Evolutionary conservation across 2,797 vertebrate species (phyloP).

Genomic region (Myripristis murdjan): DNA sequence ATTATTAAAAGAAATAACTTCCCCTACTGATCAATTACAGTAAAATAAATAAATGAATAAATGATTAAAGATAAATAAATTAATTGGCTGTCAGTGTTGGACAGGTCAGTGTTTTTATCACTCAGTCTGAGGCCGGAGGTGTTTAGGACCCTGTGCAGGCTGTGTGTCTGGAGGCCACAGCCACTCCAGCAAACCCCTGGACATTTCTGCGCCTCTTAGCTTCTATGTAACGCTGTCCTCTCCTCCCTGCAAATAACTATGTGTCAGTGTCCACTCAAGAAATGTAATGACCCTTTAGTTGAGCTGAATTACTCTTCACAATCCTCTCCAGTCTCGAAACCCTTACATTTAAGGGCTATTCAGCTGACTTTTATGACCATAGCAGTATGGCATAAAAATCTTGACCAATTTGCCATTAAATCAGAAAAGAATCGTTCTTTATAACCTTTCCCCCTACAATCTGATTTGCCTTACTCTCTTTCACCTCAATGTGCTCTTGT

Average conservation of each 20-base stretch:
- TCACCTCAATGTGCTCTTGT: constrained; percentile 12
- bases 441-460: neutral
- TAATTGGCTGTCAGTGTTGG: no score
- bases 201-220: neutral
- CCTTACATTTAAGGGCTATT: constrained; percentile 22
- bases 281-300: constrained; percentile 49
- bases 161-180: no score
- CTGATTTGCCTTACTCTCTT: constrained; percentile 12
- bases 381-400: constrained; percentile 1
- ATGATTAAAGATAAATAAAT: no score
- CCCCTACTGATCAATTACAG: no score
- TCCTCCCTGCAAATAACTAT: constrained; percentile 25
- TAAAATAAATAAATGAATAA: no score
- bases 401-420: neutral
- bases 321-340: constrained; percentile 21
- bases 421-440: neutral
- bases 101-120: no score
- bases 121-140: no score
- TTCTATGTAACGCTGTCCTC: constrained; percentile 28
- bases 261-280: constrained; percentile 47
- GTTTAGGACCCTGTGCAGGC: no score
- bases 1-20: no score
- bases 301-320: constrained; percentile 32
- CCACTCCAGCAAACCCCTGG: no score
- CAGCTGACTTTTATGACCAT: constrained; percentile 22